Base-by-base conservation (phyloP, 2,113 vertebrate genomes). In the Calyptomena viridis region DNA sequence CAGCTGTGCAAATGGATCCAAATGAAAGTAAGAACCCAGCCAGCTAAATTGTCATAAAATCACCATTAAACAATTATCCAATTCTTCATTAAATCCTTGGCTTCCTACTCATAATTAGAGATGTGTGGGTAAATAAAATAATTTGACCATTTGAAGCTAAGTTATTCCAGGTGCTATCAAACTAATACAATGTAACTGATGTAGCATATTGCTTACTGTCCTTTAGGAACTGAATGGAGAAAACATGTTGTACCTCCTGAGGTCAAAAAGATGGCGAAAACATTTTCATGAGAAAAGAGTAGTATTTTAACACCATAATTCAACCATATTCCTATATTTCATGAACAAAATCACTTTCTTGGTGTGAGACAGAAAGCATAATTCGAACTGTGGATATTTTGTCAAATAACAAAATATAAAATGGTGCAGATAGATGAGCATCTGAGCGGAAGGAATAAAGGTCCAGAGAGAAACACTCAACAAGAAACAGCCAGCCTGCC, bases 161-260 rank as follows among this genome's bases (percentile, higher is more conserved):
- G 28, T 84, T 55, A 74, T 64, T 96, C 55, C 94, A 96, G 84
- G 66, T 95, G 66, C 94, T 94, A 84, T 20, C 96, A 82, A 97
- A 81, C 64, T 94, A 93, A 83, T 93, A 80, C 67, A 55, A 96
- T 86, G 37, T 78, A 96, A 91, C 62, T 97, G 90, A 95, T 23
- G 30, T 53, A 90, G 28, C 69, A 90, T 87, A 92, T 90, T 96
- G 59, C 21, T 95, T 86, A 90, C 80, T 92, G 69, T 83, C 73
- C 62, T 73, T 7, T 37, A 87, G 73, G 91, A 87, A 25, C 23
- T 50, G 17, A 17, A 81, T 31, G 14, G 72, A 74, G 82, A 95
- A 94, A 96, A 89, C 67, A 68, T n/a, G 19, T 56, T 93, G 21
- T 53, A 80, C 74, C 39, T 97, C 92, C 59, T 79, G 68, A 95